Base-by-base conservation (phyloP, 2,113 vertebrate species). In the Dissostichus mawsoni region DNA sequence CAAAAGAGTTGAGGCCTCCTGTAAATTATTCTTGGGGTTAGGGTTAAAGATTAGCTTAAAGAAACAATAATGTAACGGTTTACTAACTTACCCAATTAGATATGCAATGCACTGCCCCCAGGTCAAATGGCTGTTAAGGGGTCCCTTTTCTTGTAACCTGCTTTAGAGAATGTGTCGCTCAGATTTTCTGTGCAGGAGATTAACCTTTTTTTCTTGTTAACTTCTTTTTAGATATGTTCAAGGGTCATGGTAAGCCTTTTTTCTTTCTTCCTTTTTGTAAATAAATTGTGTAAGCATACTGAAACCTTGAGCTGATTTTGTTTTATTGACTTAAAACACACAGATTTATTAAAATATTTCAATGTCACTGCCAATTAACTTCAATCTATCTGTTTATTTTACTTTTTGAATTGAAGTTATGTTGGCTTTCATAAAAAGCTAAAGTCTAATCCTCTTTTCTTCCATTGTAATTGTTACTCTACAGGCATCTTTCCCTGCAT, bases 401-500 rank as follows among this genome's bases (percentile, higher is more conserved):
- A 23, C 52, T 7, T 29, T 41, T 11, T 16, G 47, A 6, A 25
- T 25, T 55, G n/a, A 65, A 20, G 7, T 79, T 12, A 7, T 1
- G 3, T 74, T 2, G 14, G 3, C 61, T 29, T 11, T 55, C 50
- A 20, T 17, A 11, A 74, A 13, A 11, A 9, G 13, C 45, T 52
- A 8, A 20, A 61, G 8, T 20, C n/a, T 13, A 12, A 47, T 62
- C 1, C 1, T 67, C 18, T 69, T 45, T 65, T 9, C 65, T 41
- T 58, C 44, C 3, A 11, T 67, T 67, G 8, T 55, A 11, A 3
- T 50, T 0, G 61, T 59, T 66, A 1, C 63, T 63, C 41, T 7
- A 23, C 63, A 90, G 86, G 11, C 2, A 0, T 0, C 3, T 3
- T 90, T 20, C 87, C 90, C 7, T 0, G 0, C 2, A 72, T 91